phyloP scores from a whole-genome alignment of 2,888 invertebrate species.

The Synergus umbraculus region DNA sequence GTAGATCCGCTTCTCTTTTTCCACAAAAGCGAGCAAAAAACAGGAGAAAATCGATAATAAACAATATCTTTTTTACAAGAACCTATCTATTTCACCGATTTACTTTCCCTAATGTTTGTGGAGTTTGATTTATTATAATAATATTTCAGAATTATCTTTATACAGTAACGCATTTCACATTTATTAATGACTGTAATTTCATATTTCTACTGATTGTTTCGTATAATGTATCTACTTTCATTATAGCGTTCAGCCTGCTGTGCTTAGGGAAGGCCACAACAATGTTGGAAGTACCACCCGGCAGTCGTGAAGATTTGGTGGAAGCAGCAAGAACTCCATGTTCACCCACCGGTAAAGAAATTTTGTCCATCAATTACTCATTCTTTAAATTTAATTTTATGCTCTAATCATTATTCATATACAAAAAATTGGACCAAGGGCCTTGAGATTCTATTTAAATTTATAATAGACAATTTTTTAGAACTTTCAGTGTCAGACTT shows the following conservation, averaged over 20 bases:
- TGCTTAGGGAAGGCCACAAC: conserved; percentile 67
- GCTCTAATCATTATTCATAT: no score
- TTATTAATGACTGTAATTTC: not conserved
- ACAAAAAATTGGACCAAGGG: no score
- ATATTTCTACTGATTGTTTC: not conserved
- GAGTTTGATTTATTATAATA: no score
- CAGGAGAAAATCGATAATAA: not conserved
- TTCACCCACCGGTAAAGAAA: conserved; percentile 6
- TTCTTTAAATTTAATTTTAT: not conserved
- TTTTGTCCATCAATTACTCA: not conserved
- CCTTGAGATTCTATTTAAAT: no score
- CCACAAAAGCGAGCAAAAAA: not conserved
- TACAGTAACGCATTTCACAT: no score
- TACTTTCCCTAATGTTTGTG: not conserved
- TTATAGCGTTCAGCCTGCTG: conserved; percentile 74
- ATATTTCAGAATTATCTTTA: no score
- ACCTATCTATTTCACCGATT: not conserved
- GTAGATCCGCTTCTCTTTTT: not conserved
- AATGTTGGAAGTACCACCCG: conserved; percentile 74
- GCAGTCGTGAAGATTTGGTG: conserved; percentile 74
- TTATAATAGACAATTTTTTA: no score
- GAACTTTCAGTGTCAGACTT: no score
- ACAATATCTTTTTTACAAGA: not conserved
- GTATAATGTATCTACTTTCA: not conserved
- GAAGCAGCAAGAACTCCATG: conserved; percentile 74